phyloP scores from a whole-genome alignment of 2,113 vertebrate genomes.

The Hipposideros armiger region DNA sequence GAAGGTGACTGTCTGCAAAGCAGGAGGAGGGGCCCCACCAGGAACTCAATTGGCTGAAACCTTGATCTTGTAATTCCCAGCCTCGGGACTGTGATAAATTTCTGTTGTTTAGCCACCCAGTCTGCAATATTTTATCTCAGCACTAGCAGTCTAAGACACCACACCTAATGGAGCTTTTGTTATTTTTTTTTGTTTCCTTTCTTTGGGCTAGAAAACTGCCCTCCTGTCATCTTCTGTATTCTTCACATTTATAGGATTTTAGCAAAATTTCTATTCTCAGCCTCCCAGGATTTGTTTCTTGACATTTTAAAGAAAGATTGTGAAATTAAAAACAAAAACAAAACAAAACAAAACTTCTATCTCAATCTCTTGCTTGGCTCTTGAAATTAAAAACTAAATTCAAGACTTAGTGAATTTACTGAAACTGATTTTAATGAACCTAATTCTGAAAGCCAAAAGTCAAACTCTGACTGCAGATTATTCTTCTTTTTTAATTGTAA shows the following conservation, averaged over 20 bases:
- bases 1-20: neutral
- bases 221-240: neutral
- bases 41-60: neutral
- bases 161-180: neutral
- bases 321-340: neutral
- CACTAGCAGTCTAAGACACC: neutral
- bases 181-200: neutral
- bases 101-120: neutral
- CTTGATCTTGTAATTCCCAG: neutral
- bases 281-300: neutral
- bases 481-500: neutral
- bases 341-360: neutral
- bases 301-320: conserved; percentile 26
- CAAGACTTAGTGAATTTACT: neutral
- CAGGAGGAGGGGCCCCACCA: neutral
- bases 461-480: neutral
- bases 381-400: conserved; percentile 29
- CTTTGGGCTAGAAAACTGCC: neutral
- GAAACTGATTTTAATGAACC: neutral
- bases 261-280: neutral
- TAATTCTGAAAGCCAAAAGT: conserved; percentile 31
- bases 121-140: neutral
- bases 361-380: neutral
- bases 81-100: neutral
- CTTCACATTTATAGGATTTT: neutral